Evolutionary conservation across 1,140 invertebrate species (phyloP).

Genomic region (Neodiprion virginianus): DNA sequence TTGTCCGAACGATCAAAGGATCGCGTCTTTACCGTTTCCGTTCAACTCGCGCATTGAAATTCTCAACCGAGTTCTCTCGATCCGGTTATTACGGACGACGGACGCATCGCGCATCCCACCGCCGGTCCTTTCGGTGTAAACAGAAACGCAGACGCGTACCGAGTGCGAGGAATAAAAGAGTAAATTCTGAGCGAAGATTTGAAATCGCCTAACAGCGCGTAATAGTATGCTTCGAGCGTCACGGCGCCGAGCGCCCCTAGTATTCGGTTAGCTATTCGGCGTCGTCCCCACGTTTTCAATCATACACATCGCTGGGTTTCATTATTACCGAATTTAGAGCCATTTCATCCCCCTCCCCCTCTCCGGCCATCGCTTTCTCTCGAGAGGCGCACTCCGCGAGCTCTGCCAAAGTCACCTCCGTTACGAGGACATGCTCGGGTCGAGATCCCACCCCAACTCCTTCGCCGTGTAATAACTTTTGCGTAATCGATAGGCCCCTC

Average conservation of each 20-base stretch:
- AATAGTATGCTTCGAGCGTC: conserved; percentile 24
- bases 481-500: conserved; percentile 29
- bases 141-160: too few relatives aligned
- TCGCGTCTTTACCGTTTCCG: too few relatives aligned
- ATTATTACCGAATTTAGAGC: conserved; percentile 52
- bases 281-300: conserved; percentile 48
- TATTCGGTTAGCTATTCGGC: conserved; percentile 27
- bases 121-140: neutral
- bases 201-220: conserved; percentile 29
- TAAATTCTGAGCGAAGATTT: conserved; percentile 25
- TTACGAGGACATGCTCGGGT: conserved; percentile 9
- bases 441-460: conserved; percentile 21
- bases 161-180: neutral
- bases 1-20: too few relatives aligned
- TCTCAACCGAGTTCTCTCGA: too few relatives aligned
- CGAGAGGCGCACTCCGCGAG: neutral
- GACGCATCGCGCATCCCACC: neutral
- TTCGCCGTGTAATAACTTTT: conserved; percentile 32
- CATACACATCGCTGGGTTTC: conserved; percentile 53
- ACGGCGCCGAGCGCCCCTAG: neutral
- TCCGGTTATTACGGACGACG: too few relatives aligned
- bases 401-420: neutral
- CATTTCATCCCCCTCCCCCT: conserved; percentile 29
- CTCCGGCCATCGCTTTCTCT: neutral
- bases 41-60: too few relatives aligned